A percentile compares a stretch with the other conserved stretches of the same genome.
Conservation (phyloP, 2,797 vertebrate species). For the Sibirionetta formosa region DNA sequence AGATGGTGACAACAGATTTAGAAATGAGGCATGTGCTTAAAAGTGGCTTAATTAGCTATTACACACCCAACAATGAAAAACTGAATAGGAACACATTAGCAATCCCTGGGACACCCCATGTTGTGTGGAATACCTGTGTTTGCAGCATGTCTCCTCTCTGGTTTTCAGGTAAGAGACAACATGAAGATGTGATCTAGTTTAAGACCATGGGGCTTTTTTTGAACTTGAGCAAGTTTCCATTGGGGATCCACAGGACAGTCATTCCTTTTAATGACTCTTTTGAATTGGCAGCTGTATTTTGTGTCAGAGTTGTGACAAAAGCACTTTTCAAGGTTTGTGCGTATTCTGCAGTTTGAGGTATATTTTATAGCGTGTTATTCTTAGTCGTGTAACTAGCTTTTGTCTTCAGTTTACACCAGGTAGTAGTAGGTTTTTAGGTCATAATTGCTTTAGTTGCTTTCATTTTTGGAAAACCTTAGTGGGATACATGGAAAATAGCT, state of each 20-base stretch:
- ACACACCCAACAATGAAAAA: not conserved
- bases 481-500: not conserved
- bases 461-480: not conserved
- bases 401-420: not conserved
- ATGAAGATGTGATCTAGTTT: not conserved
- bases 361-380: not conserved
- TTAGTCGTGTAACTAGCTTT: not conserved
- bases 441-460: not conserved
- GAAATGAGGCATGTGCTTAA: not conserved
- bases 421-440: not conserved
- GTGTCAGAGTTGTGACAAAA: not conserved
- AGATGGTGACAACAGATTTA: not conserved
- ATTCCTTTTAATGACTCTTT: not conserved
- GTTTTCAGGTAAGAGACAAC: not conserved
- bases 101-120: not conserved
- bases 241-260: not conserved
- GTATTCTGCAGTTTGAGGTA: not conserved
- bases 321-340: not conserved
- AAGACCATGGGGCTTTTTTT: not conserved
- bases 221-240: not conserved
- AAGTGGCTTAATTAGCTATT: not conserved
- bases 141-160: not conserved
- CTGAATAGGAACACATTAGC: rapidly evolving
- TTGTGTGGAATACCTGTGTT: not conserved
- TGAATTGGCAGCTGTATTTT: not conserved